These are phyloP conservation scores for Eledona agricola DNA, from an alignment of 2,888 invertebrate genomes.

Conservation along the genomic window DNA sequence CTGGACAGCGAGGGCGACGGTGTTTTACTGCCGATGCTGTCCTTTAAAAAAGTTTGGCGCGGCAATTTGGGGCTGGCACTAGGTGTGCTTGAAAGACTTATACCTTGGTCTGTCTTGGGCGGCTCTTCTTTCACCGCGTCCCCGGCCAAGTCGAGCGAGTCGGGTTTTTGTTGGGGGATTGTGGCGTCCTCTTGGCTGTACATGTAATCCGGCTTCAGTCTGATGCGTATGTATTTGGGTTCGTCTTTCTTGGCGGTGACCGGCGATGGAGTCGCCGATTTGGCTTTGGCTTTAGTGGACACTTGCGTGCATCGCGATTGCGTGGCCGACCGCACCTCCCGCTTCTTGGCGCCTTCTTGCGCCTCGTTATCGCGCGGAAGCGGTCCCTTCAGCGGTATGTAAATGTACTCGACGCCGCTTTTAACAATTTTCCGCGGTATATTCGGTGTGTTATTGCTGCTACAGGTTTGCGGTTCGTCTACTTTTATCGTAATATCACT, in stretches of 20 bases:
- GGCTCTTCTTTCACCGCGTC: constrained; percentile 35
- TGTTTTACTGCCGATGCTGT: constrained; percentile 57
- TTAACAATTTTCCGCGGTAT: constrained; percentile 56
- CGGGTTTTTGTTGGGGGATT: constrained; percentile 68
- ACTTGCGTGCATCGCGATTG: constrained; percentile 34
- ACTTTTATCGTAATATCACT: constrained; percentile 57
- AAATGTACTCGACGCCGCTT: constrained; percentile 62
- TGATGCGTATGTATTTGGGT: constrained; percentile 71
- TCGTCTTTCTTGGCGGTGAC: constrained; percentile 46
- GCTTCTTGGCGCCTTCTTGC: constrained; percentile 20
- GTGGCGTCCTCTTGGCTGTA: constrained; percentile 67
- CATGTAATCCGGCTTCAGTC: constrained; percentile 78
- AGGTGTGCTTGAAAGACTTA: constrained; percentile 52
- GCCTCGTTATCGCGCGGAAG: constrained; percentile 49
- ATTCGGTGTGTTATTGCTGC: constrained; percentile 46
- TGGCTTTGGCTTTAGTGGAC: constrained; percentile 33
- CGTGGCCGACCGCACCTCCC: constrained; percentile 41
- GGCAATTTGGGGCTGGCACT: constrained; percentile 64
- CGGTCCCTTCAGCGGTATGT: constrained; percentile 63
- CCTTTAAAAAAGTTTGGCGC: constrained; percentile 52
- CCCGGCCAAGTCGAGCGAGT: constrained; percentile 66
- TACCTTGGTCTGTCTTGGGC: constrained; percentile 39
- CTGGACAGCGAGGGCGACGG: constrained; percentile 80
- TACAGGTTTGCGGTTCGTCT: constrained; percentile 49
- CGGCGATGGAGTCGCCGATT: constrained; percentile 37